phyloP scores from a whole-genome alignment of 1,140 invertebrate genomes.

The Achroia grisella region DNA sequence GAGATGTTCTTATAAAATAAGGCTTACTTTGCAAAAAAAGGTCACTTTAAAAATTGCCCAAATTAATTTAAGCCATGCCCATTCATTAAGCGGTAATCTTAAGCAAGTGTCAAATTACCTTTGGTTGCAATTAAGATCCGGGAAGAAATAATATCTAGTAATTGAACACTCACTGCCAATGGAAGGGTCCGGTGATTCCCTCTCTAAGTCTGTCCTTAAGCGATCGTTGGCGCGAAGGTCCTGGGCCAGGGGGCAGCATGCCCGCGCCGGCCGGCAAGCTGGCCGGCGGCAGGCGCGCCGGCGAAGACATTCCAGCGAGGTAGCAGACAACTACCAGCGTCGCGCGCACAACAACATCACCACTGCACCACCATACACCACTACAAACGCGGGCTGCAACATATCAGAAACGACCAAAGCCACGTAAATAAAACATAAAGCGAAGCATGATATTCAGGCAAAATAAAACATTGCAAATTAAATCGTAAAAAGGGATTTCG shows the following conservation, averaged over 20 bases:
- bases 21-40: background rate
- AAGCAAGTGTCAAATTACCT: background rate
- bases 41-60: background rate
- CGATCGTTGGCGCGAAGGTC: slow-evolving; percentile 76
- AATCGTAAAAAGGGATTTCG: background rate
- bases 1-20: background rate
- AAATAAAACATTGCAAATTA: slow-evolving; percentile 12
- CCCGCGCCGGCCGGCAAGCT: slow-evolving; percentile 54
- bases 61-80: slow-evolving; percentile 6
- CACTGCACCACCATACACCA: slow-evolving; percentile 46
- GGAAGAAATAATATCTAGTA: background rate
- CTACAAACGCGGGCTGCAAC: slow-evolving; percentile 63
- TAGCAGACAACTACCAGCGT: slow-evolving; percentile 39
- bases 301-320: slow-evolving; percentile 50
- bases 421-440: slow-evolving; percentile 53
- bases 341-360: slow-evolving; percentile 46
- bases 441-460: slow-evolving; percentile 24
- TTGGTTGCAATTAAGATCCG: background rate
- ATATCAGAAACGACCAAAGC: slow-evolving; percentile 52
- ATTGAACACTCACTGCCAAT: slow-evolving; percentile 81
- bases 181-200: slow-evolving; percentile 82
- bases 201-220: slow-evolving; percentile 83
- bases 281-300: slow-evolving; percentile 48
- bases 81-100: background rate
- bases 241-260: slow-evolving; percentile 73